Evolutionary conservation across 2,113 vertebrate species (phyloP).

Genomic region (Dromiciops gliroides): DNA sequence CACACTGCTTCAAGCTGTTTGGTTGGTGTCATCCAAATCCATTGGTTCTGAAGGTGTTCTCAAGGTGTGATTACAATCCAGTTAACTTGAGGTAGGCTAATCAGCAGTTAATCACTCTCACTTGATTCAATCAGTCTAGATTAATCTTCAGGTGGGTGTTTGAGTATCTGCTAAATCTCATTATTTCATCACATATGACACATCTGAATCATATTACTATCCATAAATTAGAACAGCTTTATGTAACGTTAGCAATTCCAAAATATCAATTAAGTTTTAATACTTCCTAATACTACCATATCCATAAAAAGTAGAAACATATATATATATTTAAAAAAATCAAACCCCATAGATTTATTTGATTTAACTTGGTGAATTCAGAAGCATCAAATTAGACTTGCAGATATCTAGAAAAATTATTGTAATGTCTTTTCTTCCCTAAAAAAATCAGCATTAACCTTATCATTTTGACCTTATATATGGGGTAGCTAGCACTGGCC

Average conservation of each 20-base stretch:
- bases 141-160: too few species aligned
- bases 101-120: too few species aligned
- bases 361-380: neutral
- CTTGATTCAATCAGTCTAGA: too few species aligned
- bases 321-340: neutral
- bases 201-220: neutral
- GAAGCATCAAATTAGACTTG: neutral
- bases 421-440: neutral
- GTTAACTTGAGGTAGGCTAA: too few species aligned
- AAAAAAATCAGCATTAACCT: neutral
- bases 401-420: neutral
- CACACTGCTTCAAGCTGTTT: too few species aligned
- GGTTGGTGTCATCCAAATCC: too few species aligned
- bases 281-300: neutral
- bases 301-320: neutral
- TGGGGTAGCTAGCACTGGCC: too few species aligned
- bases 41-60: too few species aligned
- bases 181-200: too few species aligned
- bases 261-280: neutral
- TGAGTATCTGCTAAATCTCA: too few species aligned
- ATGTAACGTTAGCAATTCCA: too few species aligned
- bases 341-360: neutral
- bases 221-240: neutral
- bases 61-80: too few species aligned
- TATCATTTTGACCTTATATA: neutral